Evolutionary conservation across 2,888 invertebrate genomes (phyloP), one percentile per base, ranked within the genome.

Genomic region (Trichopoda pennipes): DNA sequence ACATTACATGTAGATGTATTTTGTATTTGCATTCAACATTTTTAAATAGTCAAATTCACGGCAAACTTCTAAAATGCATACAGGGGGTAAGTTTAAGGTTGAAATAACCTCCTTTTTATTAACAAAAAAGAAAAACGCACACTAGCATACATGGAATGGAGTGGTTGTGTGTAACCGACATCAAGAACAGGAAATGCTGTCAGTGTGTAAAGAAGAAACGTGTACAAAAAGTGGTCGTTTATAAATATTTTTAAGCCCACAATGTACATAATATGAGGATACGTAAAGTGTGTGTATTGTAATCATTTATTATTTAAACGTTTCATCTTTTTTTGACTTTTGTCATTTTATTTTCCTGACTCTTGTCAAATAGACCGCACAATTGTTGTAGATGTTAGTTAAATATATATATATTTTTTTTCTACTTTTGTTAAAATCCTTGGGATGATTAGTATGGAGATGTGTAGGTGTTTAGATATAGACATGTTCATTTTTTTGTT

Each of bases 311-410:
- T 61, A 77, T 77, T 63, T 70, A 63, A 77, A 49, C 28, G 38
- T 63, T 70, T 68, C 16, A 38, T 58, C 3, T 47, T 23, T 53
- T 32, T 10, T 60, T 7, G 9, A 47, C 19, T 28, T 63, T 63
- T 77, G 61, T 70, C 47, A 56, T 55, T 47, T 56, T 47, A 61
- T 55, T 56, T 70, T 70, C 10, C 56, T 74, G 35, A 38, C 74
- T 64, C 49, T 77, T 51, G 61, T 64, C 70, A 70, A 58, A 58
- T 49, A 77, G 61, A 69, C 69, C 69, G 47, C 77, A 77, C 47
- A 28, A 49, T 70, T 64, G 38, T 70, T 64, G 38, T 56, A 23
- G 55, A 49, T 70, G 60, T 55, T 61, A 44, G 42, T 44, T 63
- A 63, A 77, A 77, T 60, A 28, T 44, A 58, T 44, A n/a, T n/a